phyloP scores from a whole-genome alignment of 2,797 vertebrate genomes.

The Danio aesculapii region DNA sequence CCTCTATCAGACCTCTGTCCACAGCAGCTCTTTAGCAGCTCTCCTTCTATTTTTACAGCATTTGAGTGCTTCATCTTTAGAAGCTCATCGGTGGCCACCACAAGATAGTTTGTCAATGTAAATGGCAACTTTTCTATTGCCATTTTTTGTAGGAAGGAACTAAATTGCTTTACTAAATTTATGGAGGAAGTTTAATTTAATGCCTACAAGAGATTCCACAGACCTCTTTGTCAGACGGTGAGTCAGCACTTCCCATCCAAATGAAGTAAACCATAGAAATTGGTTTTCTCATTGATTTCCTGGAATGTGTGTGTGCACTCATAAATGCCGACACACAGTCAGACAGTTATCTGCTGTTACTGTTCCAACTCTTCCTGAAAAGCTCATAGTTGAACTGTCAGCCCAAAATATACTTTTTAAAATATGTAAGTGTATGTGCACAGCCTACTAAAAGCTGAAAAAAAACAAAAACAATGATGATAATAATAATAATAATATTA shows the following conservation, averaged over 20 bases:
- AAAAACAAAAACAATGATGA: too few species aligned
- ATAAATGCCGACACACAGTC: slow-evolving; percentile 12
- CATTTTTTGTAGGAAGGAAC: background rate
- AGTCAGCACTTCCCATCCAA: slow-evolving; percentile 23
- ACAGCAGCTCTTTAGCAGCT: background rate
- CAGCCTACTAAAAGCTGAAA: too few species aligned
- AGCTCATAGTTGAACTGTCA: background rate
- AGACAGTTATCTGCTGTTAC: background rate
- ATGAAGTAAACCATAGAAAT: slow-evolving; percentile 30
- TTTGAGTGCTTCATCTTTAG: slow-evolving; percentile 6
- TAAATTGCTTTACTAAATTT: background rate
- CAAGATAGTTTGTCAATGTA: background rate
- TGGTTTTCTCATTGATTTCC: slow-evolving; percentile 36
- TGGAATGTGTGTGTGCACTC: slow-evolving; percentile 1
- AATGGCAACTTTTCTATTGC: background rate
- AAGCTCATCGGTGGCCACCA: background rate
- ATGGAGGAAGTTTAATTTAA: slow-evolving; percentile 26
- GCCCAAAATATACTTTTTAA: too few species aligned
- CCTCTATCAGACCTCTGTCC: slow-evolving; percentile 1
- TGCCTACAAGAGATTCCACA: slow-evolving; percentile 16
- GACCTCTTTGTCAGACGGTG: slow-evolving; percentile 25
- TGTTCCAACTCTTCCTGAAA: background rate
- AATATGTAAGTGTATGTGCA: too few species aligned
- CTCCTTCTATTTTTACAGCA: slow-evolving; percentile 15
- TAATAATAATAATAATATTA: too few species aligned